Base-by-base conservation (phyloP, 2,113 vertebrate species). In the Willisornis vidua region DNA sequence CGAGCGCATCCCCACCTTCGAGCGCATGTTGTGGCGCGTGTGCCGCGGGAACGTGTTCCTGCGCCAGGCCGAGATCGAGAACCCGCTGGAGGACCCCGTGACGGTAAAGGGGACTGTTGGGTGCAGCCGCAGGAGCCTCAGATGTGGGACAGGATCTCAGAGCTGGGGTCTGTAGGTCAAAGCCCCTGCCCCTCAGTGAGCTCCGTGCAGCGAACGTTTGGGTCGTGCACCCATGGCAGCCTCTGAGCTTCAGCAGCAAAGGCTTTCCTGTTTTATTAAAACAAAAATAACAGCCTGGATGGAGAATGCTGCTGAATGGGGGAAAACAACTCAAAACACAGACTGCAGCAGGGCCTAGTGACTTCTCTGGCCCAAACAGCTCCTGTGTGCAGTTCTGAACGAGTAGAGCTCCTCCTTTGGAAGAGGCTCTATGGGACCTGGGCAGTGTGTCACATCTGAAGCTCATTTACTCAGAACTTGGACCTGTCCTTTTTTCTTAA, bases 21-120 rank as follows among this genome's bases (percentile, higher is more conserved):
- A 99, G 97, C 98, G 99, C 87, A 99, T 99, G 99, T 95, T 99
- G 95, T 99, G 99, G 99, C 98, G 99, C 41, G 99, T 99, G 93
- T 99, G 99, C 97, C 97, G 99, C 78, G 99, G 99, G 57, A 99
- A 99, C 12, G 99, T 99, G 9, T 99, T 99, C 96, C 98, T 99
- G 97, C 98, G 98, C 20, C 99, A 99, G 95, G 99, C 99, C 3
- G 98, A 99, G 62, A 99, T 99, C 14, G 99, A 99, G 92, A 99
- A 99, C 81, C 98, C 99, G 2, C 97, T 99, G 96, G 99, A 99
- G 97, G 99, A 99, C 58, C 99, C 99, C 0, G 97, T 98, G 19
- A 98, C 99, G 93, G 99, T 99, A 94, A 97, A 85, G 52, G 81
- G 48, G 39, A 23, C 82, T 52, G 19, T 1, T 3, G 35, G 68